Evolutionary conservation across 1,140 invertebrate genomes (phyloP).

Genomic region (Zaprionus davidi): DNA sequence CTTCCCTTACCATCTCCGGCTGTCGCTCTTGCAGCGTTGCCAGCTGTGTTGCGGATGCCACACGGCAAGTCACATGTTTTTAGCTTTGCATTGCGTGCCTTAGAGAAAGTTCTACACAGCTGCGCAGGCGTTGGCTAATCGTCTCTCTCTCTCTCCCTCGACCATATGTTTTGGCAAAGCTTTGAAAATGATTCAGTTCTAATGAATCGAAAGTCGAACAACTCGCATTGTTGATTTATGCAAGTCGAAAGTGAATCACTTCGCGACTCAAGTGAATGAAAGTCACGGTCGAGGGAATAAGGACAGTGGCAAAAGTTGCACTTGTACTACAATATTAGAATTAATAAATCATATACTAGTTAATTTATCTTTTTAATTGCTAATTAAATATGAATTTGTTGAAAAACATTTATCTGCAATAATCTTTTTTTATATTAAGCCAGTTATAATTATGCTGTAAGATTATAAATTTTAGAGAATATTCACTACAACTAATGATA

Average conservation of each 20-base stretch:
- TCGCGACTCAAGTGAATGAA: neutral
- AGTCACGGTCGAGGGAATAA: neutral
- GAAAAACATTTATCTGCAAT: no score
- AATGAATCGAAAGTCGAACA: neutral
- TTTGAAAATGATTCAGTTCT: neutral
- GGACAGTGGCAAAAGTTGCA: neutral
- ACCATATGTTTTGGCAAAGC: slow-evolving; percentile 22
- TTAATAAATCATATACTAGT: no score
- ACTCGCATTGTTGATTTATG: neutral
- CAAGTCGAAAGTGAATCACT: slow-evolving; percentile 3
- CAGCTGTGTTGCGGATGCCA: slow-evolving; percentile 7
- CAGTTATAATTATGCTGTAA: no score
- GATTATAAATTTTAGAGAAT: no score
- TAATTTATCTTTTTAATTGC: neutral
- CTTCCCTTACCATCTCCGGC: neutral
- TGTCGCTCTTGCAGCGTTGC: slow-evolving; percentile 11
- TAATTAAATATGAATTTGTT: neutral
- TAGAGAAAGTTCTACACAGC: slow-evolving; percentile 2
- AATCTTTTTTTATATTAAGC: no score
- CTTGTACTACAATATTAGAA: neutral
- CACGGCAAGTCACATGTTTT: slow-evolving; percentile 66
- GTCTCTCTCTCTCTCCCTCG: neutral
- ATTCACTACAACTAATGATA: no score
- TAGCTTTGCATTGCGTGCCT: slow-evolving; percentile 18
- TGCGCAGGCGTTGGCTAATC: slow-evolving; percentile 13